Percentiles rank a stretch among this genome's conserved stretches.
Evolutionary conservation across 2,888 invertebrate genomes (phyloP).

Genomic region (Camponotus fellah): DNA sequence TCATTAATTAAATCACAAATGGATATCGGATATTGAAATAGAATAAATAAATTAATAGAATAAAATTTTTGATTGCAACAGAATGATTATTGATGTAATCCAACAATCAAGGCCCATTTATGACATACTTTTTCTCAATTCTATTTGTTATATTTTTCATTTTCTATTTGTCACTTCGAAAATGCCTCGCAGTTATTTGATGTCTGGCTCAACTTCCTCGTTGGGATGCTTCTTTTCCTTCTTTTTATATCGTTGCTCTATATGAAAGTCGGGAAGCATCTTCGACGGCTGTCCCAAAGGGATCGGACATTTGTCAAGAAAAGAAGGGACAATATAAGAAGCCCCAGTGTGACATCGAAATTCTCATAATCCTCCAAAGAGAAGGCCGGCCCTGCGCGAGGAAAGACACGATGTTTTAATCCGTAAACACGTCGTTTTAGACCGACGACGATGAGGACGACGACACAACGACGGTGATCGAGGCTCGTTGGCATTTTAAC

Average conservation of each 20-base stretch:
- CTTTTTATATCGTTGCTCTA: slow-evolving; percentile 37
- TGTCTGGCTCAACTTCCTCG: slow-evolving; percentile 32
- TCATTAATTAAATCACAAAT: no score
- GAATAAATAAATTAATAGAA: no score
- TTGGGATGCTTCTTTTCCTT: slow-evolving; percentile 28
- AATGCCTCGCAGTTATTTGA: slow-evolving; percentile 10
- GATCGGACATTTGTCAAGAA: slow-evolving; percentile 73
- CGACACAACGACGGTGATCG: slow-evolving; percentile 31
- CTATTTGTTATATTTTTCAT: neutral
- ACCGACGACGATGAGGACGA: slow-evolving; percentile 39
- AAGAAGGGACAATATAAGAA: slow-evolving; percentile 64
- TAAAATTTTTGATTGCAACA: no score
- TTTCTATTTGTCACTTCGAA: slow-evolving; percentile 36
- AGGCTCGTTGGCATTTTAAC: slow-evolving; percentile 62
- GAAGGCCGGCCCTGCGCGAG: slow-evolving; percentile 66
- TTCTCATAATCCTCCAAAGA: slow-evolving; percentile 77
- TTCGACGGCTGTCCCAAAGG: slow-evolving; percentile 65
- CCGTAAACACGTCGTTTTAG: slow-evolving; percentile 80
- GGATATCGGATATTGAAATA: no score
- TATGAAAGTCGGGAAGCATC: slow-evolving; percentile 51
- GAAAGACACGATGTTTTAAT: slow-evolving; percentile 78
- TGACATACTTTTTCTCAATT: neutral
- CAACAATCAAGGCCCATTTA: no score
- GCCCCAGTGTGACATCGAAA: slow-evolving; percentile 71
- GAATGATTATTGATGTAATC: no score